Conservation (phyloP, 2,797 vertebrate genomes). For the Peromyscus eremicus region DNA sequence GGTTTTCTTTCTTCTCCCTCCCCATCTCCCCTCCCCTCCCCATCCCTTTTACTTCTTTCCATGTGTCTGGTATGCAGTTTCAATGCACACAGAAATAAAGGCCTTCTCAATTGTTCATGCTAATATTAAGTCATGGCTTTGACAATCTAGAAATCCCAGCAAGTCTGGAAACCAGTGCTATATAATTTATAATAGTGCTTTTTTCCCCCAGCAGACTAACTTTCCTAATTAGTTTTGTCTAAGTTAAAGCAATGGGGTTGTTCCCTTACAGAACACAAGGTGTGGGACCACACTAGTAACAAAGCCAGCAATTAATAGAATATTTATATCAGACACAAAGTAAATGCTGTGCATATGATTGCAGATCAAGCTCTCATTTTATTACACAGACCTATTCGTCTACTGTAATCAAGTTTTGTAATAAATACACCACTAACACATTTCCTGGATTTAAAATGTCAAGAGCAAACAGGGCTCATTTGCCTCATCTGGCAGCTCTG, state of each 20-base stretch:
- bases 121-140: not conserved
- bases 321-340: conserved; percentile 69
- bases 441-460: conserved; percentile 65
- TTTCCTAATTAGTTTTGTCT: conserved; percentile 67
- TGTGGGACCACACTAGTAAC: conserved; percentile 25
- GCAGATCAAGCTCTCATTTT: conserved; percentile 72
- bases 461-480: conserved; percentile 54
- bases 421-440: conserved; percentile 46
- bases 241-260: conserved; percentile 21
- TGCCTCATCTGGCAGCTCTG: conserved; percentile 49
- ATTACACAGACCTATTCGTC: conserved; percentile 51
- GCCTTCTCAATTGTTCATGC: conserved; percentile 16
- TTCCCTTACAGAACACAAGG: conserved; percentile 45
- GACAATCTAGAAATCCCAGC: conserved; percentile 34
- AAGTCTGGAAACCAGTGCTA: conserved; percentile 58
- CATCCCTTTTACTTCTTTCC: not conserved
- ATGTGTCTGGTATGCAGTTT: conserved; percentile 20
- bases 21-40: not conserved
- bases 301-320: conserved; percentile 70
- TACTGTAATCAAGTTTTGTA: conserved; percentile 56
- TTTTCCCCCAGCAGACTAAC: not conserved
- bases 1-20: not conserved
- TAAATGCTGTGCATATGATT: conserved; percentile 66
- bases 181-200: conserved; percentile 42
- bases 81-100: conserved; percentile 28